Base-by-base conservation (phyloP, 2,797 vertebrate species). In the Notolabrus celidotus region DNA sequence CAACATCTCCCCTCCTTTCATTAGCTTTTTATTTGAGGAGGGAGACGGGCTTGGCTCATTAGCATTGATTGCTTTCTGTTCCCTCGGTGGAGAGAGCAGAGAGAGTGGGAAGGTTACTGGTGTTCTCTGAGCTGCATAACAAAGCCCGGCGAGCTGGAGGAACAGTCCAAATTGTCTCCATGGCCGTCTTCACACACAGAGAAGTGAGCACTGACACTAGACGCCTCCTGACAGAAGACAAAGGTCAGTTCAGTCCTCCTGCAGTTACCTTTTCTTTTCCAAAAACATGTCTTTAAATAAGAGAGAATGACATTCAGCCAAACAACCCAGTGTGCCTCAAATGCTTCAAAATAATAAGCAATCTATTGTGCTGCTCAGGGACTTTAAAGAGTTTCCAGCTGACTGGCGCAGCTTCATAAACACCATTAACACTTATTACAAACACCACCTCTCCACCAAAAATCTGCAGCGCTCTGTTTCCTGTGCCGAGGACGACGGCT, bases 1-100 rank as follows among this genome's bases (percentile, higher is more conserved):
- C 60, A 75, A 65, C 70, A 25, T 50, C 80, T 77, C 55, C 29
- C 53, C 3, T 10, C 71, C 73, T 74, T 86, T 85, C 82, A 90
- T 90, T 85, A 86, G 76, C 47, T 70, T 71, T n/a, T 90, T 86
- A 90, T 86, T 86, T 75, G 79, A 82, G 50, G 34, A 78, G 74
- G 71, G 81, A 86, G 71, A 68, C 57, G 27, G 71, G 80, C 77
- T 74, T 49, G 77, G 74, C 71, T 87, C 80, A 87, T 89, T 89
- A 89, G 75, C 81, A 76, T 67, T 82, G 88, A 89, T 90, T 86
- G 80, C 74, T 73, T 73, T 76, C 56, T 64, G 66, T 53, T 82
- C 54, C 68, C 54, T 39, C 5, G 5, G 34, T 62, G 62, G 61
- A 71, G 43, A 60, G 53, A 78, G 36, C 4, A 8, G 25, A 70